Percentiles rank a stretch among this genome's conserved stretches.
Conservation (phyloP, 2,888 invertebrate genomes). For the Rhaphigaster nebulosa region DNA sequence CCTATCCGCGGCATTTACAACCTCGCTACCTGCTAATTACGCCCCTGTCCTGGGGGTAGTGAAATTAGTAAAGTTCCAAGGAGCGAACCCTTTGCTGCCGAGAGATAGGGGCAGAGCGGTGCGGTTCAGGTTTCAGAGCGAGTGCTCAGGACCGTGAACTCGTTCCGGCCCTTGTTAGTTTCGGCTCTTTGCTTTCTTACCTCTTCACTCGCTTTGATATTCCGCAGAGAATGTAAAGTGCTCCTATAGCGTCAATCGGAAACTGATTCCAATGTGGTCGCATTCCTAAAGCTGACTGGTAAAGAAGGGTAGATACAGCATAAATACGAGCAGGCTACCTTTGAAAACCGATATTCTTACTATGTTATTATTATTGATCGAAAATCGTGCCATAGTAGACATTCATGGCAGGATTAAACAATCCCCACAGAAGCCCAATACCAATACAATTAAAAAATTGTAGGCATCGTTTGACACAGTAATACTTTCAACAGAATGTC, state of each 20-base stretch:
- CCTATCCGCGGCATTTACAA: no score
- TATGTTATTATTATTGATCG: no score
- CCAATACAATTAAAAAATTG: no score
- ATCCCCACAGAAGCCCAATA: no score
- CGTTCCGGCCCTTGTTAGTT: constrained; percentile 42
- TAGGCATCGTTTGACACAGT: no score
- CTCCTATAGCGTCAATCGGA: background rate
- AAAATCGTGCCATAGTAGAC: no score
- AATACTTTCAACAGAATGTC: no score
- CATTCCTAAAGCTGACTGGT: background rate
- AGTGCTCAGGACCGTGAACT: constrained; percentile 18
- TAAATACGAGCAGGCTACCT: background rate
- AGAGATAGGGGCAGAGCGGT: background rate
- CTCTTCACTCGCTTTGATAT: constrained; percentile 21
- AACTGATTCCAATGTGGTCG: background rate
- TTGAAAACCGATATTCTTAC: background rate
- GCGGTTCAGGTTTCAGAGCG: background rate
- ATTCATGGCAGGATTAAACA: no score
- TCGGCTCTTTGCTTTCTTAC: constrained; percentile 21
- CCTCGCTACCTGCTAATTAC: no score
- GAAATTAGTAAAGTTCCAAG: background rate
- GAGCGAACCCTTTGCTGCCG: background rate
- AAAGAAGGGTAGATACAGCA: background rate
- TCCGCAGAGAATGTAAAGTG: background rate
- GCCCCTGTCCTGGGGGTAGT: no score